Evolutionary conservation across 2,797 vertebrate species (phyloP).

Genomic region (Sardinella longiceps): DNA sequence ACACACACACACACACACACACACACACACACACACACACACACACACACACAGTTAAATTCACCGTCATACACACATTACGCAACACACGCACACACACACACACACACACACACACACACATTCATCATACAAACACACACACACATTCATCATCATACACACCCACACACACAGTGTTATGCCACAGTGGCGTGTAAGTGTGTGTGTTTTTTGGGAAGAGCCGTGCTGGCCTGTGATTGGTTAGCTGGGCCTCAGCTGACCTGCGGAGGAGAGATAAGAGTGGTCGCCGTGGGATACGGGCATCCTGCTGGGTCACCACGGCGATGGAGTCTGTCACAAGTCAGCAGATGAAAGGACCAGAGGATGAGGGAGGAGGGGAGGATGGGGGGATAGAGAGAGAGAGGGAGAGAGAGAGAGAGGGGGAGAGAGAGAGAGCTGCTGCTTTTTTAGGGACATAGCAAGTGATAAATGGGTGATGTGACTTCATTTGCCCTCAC

Average conservation of each 20-base stretch:
- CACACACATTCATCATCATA: conserved; percentile 34
- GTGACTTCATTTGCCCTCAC: too few relatives aligned
- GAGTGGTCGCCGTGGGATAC: conserved; percentile 9
- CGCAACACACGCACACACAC: conserved; percentile 1
- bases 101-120: conserved; percentile 27
- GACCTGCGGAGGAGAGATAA: not conserved
- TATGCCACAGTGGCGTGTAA: not conserved
- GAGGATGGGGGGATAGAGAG: not conserved
- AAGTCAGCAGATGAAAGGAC: conserved; percentile 4
- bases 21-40: not conserved
- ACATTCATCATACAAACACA: not conserved
- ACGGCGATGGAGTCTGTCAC: conserved; percentile 14
- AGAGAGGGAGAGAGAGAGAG: not conserved
- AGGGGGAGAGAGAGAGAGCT: not conserved
- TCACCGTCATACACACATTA: not conserved
- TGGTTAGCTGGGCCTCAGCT: not conserved
- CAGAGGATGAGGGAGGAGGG: not conserved
- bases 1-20: conserved; percentile 26
- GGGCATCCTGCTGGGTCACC: not conserved
- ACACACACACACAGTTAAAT: not conserved
- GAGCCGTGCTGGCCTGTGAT: not conserved
- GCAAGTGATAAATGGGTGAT: too few relatives aligned
- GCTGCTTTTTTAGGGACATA: too few relatives aligned
- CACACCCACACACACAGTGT: too few relatives aligned
- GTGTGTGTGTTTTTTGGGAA: not conserved